phyloP scores from a whole-genome alignment of 30 jellyfish, hydroid and myxozoan species.

The Mastigias papua region DNA sequence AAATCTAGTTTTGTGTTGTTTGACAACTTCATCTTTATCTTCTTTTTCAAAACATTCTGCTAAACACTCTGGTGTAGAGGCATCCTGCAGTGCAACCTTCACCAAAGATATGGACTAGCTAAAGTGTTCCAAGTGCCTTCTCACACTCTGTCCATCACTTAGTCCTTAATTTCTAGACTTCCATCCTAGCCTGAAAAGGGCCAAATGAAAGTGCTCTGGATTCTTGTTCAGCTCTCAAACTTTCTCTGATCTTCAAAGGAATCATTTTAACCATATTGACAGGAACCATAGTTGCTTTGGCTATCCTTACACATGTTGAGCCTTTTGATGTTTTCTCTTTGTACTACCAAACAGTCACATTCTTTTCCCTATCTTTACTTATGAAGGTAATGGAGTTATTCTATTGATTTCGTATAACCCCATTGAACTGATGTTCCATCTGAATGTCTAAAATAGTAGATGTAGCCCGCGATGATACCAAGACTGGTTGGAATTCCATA shows the following conservation, averaged over 20 bases:
- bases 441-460: slow-evolving; percentile 5
- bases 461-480: background rate
- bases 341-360: background rate
- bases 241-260: background rate
- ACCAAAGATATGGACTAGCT: slow-evolving; percentile 6
- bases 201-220: background rate
- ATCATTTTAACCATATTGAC: background rate
- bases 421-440: too few relatives aligned
- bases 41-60: slow-evolving; percentile 5
- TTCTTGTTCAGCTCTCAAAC: background rate
- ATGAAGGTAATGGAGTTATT: slow-evolving; percentile 18
- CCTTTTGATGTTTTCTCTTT: background rate
- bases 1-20: slow-evolving; percentile 16
- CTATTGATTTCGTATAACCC: too few relatives aligned
- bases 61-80: slow-evolving; percentile 20
- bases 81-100: background rate
- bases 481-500: slow-evolving; percentile 34
- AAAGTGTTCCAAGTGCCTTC: slow-evolving; percentile 3
- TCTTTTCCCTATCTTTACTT: background rate
- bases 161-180: background rate
- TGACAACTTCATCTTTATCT: slow-evolving; percentile 17
- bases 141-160: slow-evolving; percentile 3
- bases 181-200: background rate
- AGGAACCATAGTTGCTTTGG: slow-evolving; percentile 2
- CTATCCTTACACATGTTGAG: slow-evolving; percentile 5